Evolutionary conservation across 2,888 invertebrate genomes (phyloP).

Genomic region (Nemapogon koenigi): DNA sequence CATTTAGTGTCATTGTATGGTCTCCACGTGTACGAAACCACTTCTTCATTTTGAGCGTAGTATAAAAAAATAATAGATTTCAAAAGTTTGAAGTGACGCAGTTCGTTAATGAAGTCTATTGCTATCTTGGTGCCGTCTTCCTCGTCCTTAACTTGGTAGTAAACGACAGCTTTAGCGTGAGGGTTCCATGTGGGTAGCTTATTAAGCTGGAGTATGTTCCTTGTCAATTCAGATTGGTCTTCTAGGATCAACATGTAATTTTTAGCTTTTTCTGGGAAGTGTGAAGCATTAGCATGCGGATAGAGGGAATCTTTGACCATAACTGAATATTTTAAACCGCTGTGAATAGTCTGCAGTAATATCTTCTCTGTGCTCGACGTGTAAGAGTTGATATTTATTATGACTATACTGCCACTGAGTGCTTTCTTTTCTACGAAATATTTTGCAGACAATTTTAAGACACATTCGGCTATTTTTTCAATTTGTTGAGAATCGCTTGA

Average conservation of each 20-base stretch:
- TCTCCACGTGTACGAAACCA: slow-evolving; percentile 49
- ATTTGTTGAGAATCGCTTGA: slow-evolving; percentile 37
- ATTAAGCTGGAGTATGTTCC: slow-evolving; percentile 51
- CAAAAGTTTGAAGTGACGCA: slow-evolving; percentile 40
- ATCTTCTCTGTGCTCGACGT: slow-evolving; percentile 41
- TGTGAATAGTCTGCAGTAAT: slow-evolving; percentile 48
- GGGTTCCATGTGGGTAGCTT: slow-evolving; percentile 60
- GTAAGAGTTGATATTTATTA: slow-evolving; percentile 55
- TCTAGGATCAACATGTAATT: slow-evolving; percentile 62
- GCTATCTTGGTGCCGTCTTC: slow-evolving; percentile 28
- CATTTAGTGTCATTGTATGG: slow-evolving; percentile 51
- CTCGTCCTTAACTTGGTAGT: slow-evolving; percentile 34
- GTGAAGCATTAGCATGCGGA: slow-evolving; percentile 55
- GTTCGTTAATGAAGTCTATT: slow-evolving; percentile 43
- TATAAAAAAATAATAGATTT: slow-evolving; percentile 48
- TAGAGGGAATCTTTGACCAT: slow-evolving; percentile 60
- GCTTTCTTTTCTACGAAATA: slow-evolving; percentile 59
- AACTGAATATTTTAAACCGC: slow-evolving; percentile 51
- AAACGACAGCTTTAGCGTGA: slow-evolving; percentile 51
- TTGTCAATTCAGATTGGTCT: slow-evolving; percentile 45
- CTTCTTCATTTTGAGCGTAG: slow-evolving; percentile 30
- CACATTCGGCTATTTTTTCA: slow-evolving; percentile 51
- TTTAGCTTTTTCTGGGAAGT: slow-evolving; percentile 60
- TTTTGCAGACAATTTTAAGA: slow-evolving; percentile 58
- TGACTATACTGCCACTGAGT: slow-evolving; percentile 55